Conservation (phyloP, 1,140 invertebrate genomes). For the Lordiphosa collinella region DNA sequence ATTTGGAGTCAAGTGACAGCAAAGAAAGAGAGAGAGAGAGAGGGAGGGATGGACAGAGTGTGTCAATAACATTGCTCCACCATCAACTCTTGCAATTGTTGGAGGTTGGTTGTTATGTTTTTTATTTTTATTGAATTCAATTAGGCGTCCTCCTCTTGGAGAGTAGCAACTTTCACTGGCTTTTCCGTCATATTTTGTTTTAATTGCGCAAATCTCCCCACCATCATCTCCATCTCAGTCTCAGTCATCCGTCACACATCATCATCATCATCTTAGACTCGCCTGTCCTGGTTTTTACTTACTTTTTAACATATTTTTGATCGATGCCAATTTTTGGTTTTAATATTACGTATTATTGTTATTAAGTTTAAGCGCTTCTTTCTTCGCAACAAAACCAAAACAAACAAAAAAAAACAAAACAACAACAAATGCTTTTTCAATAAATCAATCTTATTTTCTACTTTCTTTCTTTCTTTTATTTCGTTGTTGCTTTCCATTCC, state of each 20-base stretch:
- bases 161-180: slow-evolving; percentile 57
- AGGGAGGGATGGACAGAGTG: background rate
- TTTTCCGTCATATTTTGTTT: slow-evolving; percentile 10
- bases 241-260: slow-evolving; percentile 10
- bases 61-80: background rate
- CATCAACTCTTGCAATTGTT: background rate
- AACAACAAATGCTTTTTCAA: slow-evolving; percentile 30
- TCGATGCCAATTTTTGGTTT: slow-evolving; percentile 28
- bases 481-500: slow-evolving; percentile 17
- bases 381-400: background rate
- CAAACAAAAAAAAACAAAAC: too few species aligned
- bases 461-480: slow-evolving; percentile 8
- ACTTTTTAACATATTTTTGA: slow-evolving; percentile 8
- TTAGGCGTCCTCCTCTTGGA: slow-evolving; percentile 18
- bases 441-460: slow-evolving; percentile 22
- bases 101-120: background rate
- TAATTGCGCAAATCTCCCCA: slow-evolving; percentile 25
- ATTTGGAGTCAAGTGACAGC: slow-evolving; percentile 3
- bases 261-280: slow-evolving; percentile 21
- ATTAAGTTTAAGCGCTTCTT: slow-evolving; percentile 1
- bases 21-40: background rate
- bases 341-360: background rate
- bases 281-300: background rate
- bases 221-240: background rate
- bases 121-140: slow-evolving; percentile 51